phyloP scores from a whole-genome alignment of 2,113 vertebrate species.

The Tupaia chinensis region DNA sequence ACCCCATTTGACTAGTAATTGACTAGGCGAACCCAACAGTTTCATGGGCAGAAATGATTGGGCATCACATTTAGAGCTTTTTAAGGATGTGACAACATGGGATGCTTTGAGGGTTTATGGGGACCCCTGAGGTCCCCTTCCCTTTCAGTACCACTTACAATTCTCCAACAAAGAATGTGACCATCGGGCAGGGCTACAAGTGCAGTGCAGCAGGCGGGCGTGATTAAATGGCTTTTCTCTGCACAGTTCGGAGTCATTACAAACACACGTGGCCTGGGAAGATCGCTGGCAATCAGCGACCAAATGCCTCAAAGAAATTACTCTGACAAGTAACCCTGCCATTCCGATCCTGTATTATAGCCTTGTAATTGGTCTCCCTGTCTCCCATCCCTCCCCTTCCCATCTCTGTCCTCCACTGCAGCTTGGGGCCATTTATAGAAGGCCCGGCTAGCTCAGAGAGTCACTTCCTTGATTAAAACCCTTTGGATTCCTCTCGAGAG shows the following conservation, averaged over 20 bases:
- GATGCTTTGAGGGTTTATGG: not conserved
- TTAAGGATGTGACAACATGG: not conserved
- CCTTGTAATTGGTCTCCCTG: constrained; percentile 61
- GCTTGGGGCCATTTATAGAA: not conserved
- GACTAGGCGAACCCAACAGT: constrained; percentile 29
- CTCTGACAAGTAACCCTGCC: constrained; percentile 41
- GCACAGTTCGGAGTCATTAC: not conserved
- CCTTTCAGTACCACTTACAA: not conserved
- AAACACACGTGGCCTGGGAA: constrained; percentile 5
- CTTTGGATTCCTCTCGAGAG: not conserved
- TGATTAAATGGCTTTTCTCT: constrained; percentile 59
- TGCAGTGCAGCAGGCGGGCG: not conserved
- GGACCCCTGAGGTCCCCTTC: not conserved
- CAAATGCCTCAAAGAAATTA: constrained; percentile 60
- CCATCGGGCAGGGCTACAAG: constrained; percentile 36
- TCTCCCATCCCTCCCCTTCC: not conserved
- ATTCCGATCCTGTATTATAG: not conserved
- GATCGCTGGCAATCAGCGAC: constrained; percentile 54
- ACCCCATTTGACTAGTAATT: constrained; percentile 74
- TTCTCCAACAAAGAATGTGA: not conserved
- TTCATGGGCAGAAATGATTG: constrained; percentile 37
- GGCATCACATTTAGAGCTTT: not conserved
- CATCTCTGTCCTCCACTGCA: constrained; percentile 20
- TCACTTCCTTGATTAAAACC: constrained; percentile 49
- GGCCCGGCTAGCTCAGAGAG: not conserved